A percentile compares a stretch with the other conserved stretches of the same genome.
These are phyloP conservation scores for Chrysolina haemoptera DNA, from an alignment of 2,888 invertebrate genomes.

Conservation along the genomic window DNA sequence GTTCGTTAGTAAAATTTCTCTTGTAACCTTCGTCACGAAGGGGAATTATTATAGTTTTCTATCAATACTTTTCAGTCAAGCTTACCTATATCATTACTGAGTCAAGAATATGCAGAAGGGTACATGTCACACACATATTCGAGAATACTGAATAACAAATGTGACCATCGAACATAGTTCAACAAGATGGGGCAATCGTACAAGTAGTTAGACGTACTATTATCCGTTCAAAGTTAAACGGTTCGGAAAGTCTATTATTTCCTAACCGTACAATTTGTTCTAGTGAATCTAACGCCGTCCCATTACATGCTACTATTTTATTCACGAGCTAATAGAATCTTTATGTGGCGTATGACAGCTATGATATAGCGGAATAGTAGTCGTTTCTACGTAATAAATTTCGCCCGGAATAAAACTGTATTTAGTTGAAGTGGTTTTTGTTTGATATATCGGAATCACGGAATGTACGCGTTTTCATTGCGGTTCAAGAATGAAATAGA, in stretches of 20 bases:
- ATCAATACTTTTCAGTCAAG: neutral
- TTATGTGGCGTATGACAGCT: conserved; percentile 44
- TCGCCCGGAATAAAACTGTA: conserved; percentile 35
- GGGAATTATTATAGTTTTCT: neutral
- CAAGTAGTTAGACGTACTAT: conserved; percentile 46
- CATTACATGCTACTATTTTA: conserved; percentile 49
- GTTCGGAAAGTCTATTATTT: conserved; percentile 51
- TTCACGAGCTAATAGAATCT: conserved; percentile 47
- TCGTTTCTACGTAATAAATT: conserved; percentile 36
- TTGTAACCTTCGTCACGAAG: too few relatives aligned
- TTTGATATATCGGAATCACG: conserved; percentile 37
- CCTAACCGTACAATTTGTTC: conserved; percentile 49
- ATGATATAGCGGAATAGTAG: conserved; percentile 33
- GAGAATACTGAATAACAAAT: conserved; percentile 51
- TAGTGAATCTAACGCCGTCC: conserved; percentile 41
- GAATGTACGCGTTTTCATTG: conserved; percentile 33
- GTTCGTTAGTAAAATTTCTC: neutral
- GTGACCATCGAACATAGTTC: conserved; percentile 47
- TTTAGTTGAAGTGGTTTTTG: conserved; percentile 35
- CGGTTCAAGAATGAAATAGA: neutral
- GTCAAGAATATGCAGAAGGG: neutral
- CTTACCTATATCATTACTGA: neutral
- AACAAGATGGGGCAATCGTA: conserved; percentile 50
- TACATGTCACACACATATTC: neutral
- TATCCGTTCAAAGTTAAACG: conserved; percentile 50